Base-by-base conservation (phyloP, 2,113 vertebrate species). In the Silurus glanis region DNA sequence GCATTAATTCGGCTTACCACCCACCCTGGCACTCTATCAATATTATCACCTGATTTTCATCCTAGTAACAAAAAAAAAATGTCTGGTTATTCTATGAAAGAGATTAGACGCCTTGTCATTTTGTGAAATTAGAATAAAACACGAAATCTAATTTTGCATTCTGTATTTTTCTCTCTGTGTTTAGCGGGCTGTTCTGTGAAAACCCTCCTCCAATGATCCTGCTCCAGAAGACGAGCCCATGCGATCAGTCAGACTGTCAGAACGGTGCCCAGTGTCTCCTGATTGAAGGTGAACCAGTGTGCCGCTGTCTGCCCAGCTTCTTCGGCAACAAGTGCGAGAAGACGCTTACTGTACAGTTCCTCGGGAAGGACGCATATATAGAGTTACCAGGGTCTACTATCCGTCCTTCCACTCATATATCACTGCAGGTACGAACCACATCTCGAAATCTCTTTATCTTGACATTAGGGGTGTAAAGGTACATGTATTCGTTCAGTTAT, bases 141-240 rank as follows among this genome's bases (percentile, higher is more conserved):
- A 1, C 55, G 66, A 71, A 84, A 90, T 59, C 86, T 86, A 89
- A 84, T 75, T 67, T 66, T 0, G 6, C 45, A 45, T 71, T n/a
- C 62, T 14, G 80, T 19, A 76, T 12, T 59, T 0, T 67, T 80
- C 61, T n/a, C 83, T 89, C 59, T 69, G 56, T 9, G 58, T 80
- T 61, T 92, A 99, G 98, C 0, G 98, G 98, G 4, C 94, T 96
- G 28, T 95, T 98, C 92, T 99, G 98, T 9, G 97, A 99, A 94
- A 96, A 96, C 55, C 96, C 97, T 1, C 98, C 97, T 0, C 98
- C 98, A 2, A 99, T 99, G 98, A 97, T 99, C 90, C 93, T 99
- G 91, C 97, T 99, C 78, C 98, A 99, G 94, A 99, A 99, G 94
- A 99, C 98, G 1, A 99, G 98, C 91, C 98, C 97, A 0, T 99